phyloP scores from a whole-genome alignment of 2,113 vertebrate genomes.

The Psilopsiagon aurifrons region DNA sequence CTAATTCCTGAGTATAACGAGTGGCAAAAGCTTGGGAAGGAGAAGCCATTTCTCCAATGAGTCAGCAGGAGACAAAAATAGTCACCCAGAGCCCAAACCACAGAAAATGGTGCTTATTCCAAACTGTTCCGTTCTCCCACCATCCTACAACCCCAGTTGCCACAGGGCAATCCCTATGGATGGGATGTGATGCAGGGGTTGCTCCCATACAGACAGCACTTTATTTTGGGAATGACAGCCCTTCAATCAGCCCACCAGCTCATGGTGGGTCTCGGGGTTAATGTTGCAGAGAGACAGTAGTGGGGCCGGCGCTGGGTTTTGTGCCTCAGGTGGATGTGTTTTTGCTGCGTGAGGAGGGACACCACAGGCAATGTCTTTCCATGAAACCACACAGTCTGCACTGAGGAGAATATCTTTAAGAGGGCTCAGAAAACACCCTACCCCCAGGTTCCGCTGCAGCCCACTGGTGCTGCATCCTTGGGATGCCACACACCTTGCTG shows the following conservation, averaged over 20 bases:
- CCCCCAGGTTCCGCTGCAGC: accelerated
- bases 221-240: background rate
- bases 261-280: accelerated
- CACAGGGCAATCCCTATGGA: background rate
- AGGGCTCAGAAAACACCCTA: background rate
- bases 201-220: accelerated
- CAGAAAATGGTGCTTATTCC: background rate
- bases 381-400: accelerated
- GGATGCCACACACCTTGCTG: background rate
- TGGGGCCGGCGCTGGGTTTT: accelerated
- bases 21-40: background rate
- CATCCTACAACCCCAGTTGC: background rate
- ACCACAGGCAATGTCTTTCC: accelerated
- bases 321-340: background rate
- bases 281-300: background rate
- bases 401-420: background rate
- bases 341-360: background rate
- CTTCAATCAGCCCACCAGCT: background rate
- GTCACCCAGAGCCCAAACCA: background rate
- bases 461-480: background rate
- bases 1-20: background rate
- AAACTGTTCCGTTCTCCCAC: background rate
- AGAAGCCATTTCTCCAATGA: constrained; percentile 20
- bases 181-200: accelerated
- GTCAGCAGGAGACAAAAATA: constrained; percentile 25